These are phyloP conservation scores for Carlito syrichta DNA, from an alignment of 2,113 vertebrate genomes.

Conservation along the genomic window DNA sequence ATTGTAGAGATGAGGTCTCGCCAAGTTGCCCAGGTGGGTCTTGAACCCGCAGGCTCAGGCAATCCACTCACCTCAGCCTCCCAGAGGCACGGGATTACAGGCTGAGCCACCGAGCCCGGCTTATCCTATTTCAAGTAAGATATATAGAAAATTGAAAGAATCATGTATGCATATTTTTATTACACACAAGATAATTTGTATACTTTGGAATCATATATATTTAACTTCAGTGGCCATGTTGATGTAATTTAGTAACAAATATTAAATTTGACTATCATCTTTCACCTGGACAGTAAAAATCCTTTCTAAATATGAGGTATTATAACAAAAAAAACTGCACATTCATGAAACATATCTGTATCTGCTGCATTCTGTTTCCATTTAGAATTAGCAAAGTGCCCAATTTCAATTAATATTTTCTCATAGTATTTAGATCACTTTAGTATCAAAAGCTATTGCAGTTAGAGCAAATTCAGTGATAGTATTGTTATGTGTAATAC, in stretches of 20 bases:
- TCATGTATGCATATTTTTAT: not conserved
- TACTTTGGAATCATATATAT: conserved; percentile 17
- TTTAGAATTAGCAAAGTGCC: not conserved
- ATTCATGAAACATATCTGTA: not conserved
- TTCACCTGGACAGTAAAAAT: not conserved
- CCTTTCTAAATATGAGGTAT: conserved; percentile 16
- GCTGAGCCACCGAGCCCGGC: too few relatives aligned
- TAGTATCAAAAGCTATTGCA: not conserved
- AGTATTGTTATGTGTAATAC: not conserved
- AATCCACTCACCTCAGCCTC: too few relatives aligned
- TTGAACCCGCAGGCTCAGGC: too few relatives aligned
- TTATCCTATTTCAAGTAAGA: not conserved
- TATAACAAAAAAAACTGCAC: not conserved
- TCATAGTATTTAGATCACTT: not conserved
- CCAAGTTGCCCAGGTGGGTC: too few relatives aligned
- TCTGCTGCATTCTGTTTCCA: not conserved
- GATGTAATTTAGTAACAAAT: not conserved
- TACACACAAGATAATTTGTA: not conserved
- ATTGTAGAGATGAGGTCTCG: too few relatives aligned
- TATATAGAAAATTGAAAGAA: not conserved
- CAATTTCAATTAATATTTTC: not conserved
- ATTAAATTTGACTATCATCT: not conserved
- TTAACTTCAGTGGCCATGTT: conserved; percentile 40
- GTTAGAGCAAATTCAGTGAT: not conserved
- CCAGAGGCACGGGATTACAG: too few relatives aligned